Evolutionary conservation across 2,797 vertebrate species (phyloP).

Genomic region (Brachyalestes nurse): DNA sequence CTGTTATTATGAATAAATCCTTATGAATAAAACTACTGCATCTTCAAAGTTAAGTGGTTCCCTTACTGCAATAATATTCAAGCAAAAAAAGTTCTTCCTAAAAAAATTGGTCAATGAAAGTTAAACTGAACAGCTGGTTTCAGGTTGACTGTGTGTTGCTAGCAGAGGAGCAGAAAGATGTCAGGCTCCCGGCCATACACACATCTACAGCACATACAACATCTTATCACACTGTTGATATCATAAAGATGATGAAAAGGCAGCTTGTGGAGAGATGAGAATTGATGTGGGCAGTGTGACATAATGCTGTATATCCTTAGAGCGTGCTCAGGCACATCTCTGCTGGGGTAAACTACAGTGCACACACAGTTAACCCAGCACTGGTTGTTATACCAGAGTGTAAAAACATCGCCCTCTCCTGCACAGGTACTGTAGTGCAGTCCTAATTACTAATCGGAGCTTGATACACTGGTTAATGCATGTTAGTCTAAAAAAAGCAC

Average conservation of each 20-base stretch:
- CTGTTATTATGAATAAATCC: not conserved
- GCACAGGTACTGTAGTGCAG: constrained; percentile 45
- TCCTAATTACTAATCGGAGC: not conserved
- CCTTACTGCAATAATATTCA: not conserved
- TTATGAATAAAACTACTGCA: not conserved
- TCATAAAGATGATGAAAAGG: constrained; percentile 34
- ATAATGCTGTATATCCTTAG: constrained; percentile 15
- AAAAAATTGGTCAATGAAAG: not conserved
- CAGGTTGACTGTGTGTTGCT: no score
- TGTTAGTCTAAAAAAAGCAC: no score
- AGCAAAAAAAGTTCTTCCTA: not conserved
- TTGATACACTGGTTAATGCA: no score
- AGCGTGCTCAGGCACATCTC: constrained; percentile 34
- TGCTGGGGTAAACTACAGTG: not conserved
- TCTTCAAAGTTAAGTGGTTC: not conserved
- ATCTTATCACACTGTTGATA: constrained; percentile 22
- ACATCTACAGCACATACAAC: constrained; percentile 10
- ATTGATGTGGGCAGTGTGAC: constrained; percentile 22
- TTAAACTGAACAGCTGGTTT: not conserved
- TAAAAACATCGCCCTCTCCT: constrained; percentile 72
- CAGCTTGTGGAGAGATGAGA: constrained; percentile 18
- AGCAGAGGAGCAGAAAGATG: not conserved
- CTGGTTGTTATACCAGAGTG: constrained; percentile 32
- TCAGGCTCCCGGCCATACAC: not conserved
- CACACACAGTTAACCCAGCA: not conserved